Percentiles rank a stretch among this genome's conserved stretches.
Conservation (phyloP, 2,888 invertebrate genomes). For the Dioctria linearis region DNA sequence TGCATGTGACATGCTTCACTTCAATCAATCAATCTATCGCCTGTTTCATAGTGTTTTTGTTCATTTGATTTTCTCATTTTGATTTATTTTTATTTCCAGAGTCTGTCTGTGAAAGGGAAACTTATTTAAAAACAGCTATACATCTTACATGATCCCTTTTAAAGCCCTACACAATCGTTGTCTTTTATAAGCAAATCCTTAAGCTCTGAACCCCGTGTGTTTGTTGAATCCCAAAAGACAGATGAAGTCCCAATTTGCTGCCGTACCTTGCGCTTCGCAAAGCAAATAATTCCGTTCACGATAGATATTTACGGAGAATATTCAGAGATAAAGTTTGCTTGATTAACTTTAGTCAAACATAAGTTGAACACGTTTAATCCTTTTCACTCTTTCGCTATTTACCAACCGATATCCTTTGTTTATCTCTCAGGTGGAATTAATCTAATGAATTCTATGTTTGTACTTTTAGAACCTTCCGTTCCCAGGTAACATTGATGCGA, state of each 20-base stretch:
- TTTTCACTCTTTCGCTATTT: constrained; percentile 23
- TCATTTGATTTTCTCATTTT: no score
- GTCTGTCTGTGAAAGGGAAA: not conserved
- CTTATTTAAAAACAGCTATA: not conserved
- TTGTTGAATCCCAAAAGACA: not conserved
- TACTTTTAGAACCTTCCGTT: constrained; percentile 79
- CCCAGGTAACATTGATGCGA: constrained; percentile 80
- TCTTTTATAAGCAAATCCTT: no score
- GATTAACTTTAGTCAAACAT: constrained; percentile 44
- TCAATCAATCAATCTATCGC: no score
- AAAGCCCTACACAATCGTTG: no score
- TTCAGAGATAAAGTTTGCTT: constrained; percentile 30
- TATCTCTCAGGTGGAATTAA: constrained; percentile 36
- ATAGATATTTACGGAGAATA: not conserved
- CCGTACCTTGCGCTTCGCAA: not conserved
- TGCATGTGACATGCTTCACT: no score
- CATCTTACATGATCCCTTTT: not conserved
- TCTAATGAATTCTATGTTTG: constrained; percentile 36
- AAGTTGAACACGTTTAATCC: constrained; percentile 30
- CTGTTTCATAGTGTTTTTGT: no score
- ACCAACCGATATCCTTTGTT: constrained; percentile 41
- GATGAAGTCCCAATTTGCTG: not conserved
- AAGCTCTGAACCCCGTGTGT: not conserved
- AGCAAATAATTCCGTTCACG: not conserved
- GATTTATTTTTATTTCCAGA: no score